Conservation (phyloP, 2,113 vertebrate genomes). For the Marcusenius ussheri region DNA sequence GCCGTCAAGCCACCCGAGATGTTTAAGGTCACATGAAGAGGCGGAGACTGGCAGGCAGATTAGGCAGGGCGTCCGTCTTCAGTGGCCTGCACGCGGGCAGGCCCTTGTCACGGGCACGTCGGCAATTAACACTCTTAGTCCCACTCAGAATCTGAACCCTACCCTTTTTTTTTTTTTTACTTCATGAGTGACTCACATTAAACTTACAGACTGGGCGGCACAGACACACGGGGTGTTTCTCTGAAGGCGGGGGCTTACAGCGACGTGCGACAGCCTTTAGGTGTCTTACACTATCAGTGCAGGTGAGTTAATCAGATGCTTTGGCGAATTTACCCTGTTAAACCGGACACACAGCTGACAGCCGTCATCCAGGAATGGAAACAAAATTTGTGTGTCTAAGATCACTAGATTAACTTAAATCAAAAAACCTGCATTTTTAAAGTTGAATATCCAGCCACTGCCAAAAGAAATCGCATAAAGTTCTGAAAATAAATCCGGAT, state of each 20-base stretch:
- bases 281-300: background rate
- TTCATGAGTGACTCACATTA: slow-evolving; percentile 74
- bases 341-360: background rate
- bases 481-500: background rate
- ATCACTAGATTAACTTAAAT: background rate
- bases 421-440: background rate
- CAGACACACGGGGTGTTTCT: slow-evolving; percentile 20
- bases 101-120: slow-evolving; percentile 72
- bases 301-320: background rate
- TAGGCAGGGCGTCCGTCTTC: slow-evolving; percentile 95
- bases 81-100: slow-evolving; percentile 74
- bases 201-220: slow-evolving; percentile 52
- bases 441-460: background rate
- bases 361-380: background rate
- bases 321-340: background rate
- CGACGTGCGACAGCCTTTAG: slow-evolving; percentile 3
- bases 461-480: background rate
- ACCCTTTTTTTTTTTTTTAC: slow-evolving; percentile 69
- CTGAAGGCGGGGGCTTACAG: background rate
- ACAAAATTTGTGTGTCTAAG: background rate
- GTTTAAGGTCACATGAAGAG: slow-evolving; percentile 96
- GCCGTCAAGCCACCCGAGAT: slow-evolving; percentile 84
- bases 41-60: slow-evolving; percentile 91
- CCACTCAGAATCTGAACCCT: slow-evolving; percentile 85
- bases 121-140: slow-evolving; percentile 83